phyloP scores from a whole-genome alignment of 2,113 vertebrate genomes.

The Stegostoma tigrinum region DNA sequence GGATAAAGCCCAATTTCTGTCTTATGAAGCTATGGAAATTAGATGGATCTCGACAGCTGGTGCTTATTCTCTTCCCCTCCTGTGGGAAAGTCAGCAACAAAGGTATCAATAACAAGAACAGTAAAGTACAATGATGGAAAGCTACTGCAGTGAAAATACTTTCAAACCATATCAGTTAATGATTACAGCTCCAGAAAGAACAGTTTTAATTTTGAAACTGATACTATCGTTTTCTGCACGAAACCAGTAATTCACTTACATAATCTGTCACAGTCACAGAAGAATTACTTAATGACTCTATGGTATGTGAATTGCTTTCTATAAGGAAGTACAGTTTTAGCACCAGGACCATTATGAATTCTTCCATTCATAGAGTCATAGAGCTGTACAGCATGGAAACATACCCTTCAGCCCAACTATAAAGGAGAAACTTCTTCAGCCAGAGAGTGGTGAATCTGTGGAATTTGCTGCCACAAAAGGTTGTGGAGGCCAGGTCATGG shows the following conservation, averaged over 20 bases:
- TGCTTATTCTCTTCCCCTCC: neutral
- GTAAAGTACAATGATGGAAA: neutral
- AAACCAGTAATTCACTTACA: neutral
- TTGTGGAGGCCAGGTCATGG: too few species aligned
- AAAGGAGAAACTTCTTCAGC: too few species aligned
- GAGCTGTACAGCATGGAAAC: too few species aligned
- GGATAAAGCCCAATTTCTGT: neutral
- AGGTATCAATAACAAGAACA: neutral
- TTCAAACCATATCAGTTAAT: neutral
- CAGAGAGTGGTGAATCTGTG: too few species aligned
- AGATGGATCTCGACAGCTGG: neutral
- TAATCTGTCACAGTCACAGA: neutral
- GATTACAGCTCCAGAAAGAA: neutral
- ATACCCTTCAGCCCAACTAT: too few species aligned
- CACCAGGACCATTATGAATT: neutral
- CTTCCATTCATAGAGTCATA: neutral
- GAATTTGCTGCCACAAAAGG: too few species aligned
- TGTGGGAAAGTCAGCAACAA: neutral
- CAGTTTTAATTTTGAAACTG: neutral
- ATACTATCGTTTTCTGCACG: neutral
- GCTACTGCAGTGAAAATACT: neutral
- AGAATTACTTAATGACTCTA: neutral
- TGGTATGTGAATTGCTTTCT: neutral
- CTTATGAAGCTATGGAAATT: neutral
- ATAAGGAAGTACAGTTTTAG: neutral